Percentiles rank a stretch among this genome's conserved stretches.
Evolutionary conservation across 1,140 invertebrate genomes (phyloP).

Genomic region (Belonocnema kinseyi): DNA sequence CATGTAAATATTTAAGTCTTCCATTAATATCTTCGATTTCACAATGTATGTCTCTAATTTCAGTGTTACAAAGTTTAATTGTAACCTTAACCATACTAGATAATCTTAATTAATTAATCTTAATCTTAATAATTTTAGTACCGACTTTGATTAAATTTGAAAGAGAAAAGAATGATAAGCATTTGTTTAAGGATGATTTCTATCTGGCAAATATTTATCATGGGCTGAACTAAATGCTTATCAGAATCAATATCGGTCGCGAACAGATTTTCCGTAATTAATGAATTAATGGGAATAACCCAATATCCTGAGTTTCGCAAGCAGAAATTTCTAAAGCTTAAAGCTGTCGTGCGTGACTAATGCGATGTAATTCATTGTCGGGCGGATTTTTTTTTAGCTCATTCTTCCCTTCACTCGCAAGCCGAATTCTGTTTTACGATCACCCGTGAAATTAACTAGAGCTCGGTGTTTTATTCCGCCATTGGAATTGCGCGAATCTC

Average conservation of each 20-base stretch:
- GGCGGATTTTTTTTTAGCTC: not conserved
- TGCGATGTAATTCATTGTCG: slow-evolving; percentile 44
- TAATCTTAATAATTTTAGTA: too few species aligned
- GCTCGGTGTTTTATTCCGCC: not conserved
- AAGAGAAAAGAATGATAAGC: too few species aligned
- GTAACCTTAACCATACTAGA: too few species aligned
- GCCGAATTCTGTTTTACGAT: slow-evolving; percentile 18
- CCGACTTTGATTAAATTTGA: too few species aligned
- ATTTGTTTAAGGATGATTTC: not conserved
- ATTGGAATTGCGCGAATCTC: not conserved
- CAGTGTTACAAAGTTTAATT: too few species aligned
- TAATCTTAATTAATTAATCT: too few species aligned
- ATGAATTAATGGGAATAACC: slow-evolving; percentile 49
- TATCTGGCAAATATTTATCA: not conserved
- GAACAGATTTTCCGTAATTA: not conserved
- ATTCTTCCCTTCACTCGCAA: slow-evolving; percentile 21
- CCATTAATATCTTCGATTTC: too few species aligned
- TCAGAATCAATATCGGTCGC: not conserved
- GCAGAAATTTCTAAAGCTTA: slow-evolving; percentile 44
- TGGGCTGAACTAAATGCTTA: not conserved
- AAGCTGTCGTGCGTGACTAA: slow-evolving; percentile 25
- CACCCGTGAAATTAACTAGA: slow-evolving; percentile 18
- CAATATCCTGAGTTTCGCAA: slow-evolving; percentile 2
- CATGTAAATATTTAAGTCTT: too few species aligned
- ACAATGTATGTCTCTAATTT: too few species aligned